Evolutionary conservation across 1,140 invertebrate genomes (phyloP).

Genomic region (Sitophilus oryzae): DNA sequence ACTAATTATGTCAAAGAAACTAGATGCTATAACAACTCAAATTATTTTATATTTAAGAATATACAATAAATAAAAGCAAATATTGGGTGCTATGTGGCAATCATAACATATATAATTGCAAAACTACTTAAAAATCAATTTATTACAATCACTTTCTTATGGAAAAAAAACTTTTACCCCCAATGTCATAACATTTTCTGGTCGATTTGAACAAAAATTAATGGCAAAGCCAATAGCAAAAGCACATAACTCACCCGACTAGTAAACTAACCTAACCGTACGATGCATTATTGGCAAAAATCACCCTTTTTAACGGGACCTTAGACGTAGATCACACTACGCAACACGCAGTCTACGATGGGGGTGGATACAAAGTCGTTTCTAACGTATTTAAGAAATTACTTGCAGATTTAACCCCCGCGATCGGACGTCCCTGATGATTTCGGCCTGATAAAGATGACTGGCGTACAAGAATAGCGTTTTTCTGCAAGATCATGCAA

Average conservation of each 20-base stretch:
- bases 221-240: conserved; percentile 9
- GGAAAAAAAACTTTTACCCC: neutral
- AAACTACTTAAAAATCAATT: too few relatives aligned
- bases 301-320: conserved; percentile 7
- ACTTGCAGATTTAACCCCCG: conserved; percentile 27
- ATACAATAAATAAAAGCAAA: too few relatives aligned
- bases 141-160: too few relatives aligned
- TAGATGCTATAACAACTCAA: too few relatives aligned
- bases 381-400: conserved; percentile 28
- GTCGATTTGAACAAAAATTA: conserved; percentile 8
- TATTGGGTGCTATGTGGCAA: too few relatives aligned
- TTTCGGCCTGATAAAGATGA: conserved; percentile 26
- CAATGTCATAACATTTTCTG: conserved; percentile 16
- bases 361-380: conserved; percentile 12
- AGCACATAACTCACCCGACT: conserved; percentile 12
- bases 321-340: conserved; percentile 4
- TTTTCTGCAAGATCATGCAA: conserved; percentile 22
- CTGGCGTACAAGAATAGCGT: conserved; percentile 10
- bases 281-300: conserved; percentile 19
- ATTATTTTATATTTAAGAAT: too few relatives aligned
- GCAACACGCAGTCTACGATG: conserved; percentile 8
- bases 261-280: conserved; percentile 19
- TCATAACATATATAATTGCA: too few relatives aligned
- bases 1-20: too few relatives aligned
- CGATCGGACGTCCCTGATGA: conserved; percentile 16